A percentile compares a stretch with the other conserved stretches of the same genome.
Conservation (phyloP, 2,888 invertebrate genomes). For the Pollenia labialis region DNA sequence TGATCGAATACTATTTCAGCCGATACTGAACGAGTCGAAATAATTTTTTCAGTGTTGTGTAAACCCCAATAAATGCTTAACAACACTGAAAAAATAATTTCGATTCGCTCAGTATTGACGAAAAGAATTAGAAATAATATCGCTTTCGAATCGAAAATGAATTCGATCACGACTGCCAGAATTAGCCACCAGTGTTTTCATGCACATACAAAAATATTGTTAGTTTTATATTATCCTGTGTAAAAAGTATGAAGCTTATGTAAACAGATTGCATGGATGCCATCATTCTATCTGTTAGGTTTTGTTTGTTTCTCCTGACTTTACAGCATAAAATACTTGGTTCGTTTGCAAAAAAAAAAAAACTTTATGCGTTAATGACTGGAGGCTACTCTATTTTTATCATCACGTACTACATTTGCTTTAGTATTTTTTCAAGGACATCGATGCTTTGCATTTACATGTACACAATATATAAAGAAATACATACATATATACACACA, state of each 20-base stretch:
- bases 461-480: neutral
- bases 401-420: conserved; percentile 42
- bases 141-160: no score
- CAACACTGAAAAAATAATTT: no score
- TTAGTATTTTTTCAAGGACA: conserved; percentile 58
- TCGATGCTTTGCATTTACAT: conserved; percentile 19
- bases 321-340: neutral
- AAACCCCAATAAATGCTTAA: no score
- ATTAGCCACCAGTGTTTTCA: no score
- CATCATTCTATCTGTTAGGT: neutral
- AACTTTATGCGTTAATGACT: conserved; percentile 60
- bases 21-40: no score
- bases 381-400: conserved; percentile 67
- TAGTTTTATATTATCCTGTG: conserved; percentile 37
- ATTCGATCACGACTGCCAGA: no score
- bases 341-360: conserved; percentile 32
- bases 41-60: no score
- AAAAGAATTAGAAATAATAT: no score
- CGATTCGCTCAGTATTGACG: no score
- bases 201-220: neutral
- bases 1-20: no score
- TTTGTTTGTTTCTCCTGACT: conserved; percentile 45
- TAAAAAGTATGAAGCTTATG: conserved; percentile 41
- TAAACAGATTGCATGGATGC: conserved; percentile 39
- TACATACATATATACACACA: neutral